Evolutionary conservation across 2,797 vertebrate genomes (phyloP), one percentile per base, ranked within the genome.

Genomic region (Lepus oiostolus): DNA sequence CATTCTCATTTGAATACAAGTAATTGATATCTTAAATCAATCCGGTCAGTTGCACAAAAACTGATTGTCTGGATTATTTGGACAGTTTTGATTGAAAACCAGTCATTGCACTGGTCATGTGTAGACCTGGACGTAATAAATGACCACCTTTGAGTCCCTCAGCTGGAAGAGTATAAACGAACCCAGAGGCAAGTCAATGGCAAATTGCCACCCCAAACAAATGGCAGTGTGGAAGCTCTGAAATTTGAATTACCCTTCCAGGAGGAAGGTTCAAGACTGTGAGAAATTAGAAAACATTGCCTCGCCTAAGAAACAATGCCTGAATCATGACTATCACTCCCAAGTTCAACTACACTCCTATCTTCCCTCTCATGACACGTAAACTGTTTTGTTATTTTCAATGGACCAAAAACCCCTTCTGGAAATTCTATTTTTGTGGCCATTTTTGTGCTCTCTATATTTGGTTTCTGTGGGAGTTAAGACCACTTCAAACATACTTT

Each of bases 401-500:
- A 95, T 96, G 81, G 95, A 38, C 95, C 97, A 97, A 96, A 96
- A 97, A 74, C 89, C 72, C 26, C 81, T 95, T 94, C 80, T 96
- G 85, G 84, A 96, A 96, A 96, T 95, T 91, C 93, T 96, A 90
- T 93, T 97, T 97, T 97, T 97, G 92, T 92, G 93, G 90, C 93
- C 92, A 97, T 96, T 97, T 67, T 85, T 76, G 85, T 97, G 91
- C 90, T 95, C 95, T 95, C 97, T 94, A 88, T 95, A 90, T 95
- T 96, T 93, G 91, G 95, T 90, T 97, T 95, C 93, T 93, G 93
- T 94, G 92, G 93, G 92, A 95, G 93, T 96, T 97, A 96, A 96
- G 91, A 93, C 91, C 95, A 97, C 96, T 97, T 97, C 95, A 97
- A 96, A 94, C 62, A 88, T 88, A 86, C 85, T 92, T 96, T 95